Percentiles rank a stretch among this genome's conserved stretches.
Conservation (phyloP, 2,113 vertebrate genomes). For the Macquaria ambigua region DNA sequence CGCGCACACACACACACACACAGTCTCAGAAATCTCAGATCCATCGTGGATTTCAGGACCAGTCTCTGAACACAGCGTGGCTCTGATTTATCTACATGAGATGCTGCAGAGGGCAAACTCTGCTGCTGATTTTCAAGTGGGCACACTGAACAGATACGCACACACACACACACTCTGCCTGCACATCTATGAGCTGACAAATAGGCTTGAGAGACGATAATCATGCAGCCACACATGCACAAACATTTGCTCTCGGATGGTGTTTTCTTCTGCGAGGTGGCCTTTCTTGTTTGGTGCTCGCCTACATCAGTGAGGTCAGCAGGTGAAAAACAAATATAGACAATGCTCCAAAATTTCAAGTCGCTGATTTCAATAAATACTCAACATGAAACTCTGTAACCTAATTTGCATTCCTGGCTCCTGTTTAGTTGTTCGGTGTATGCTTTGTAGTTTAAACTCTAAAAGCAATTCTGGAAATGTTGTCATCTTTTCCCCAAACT, state of each 20-base stretch:
- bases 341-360: slow-evolving; percentile 29
- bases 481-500: background rate
- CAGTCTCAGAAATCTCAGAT: slow-evolving; percentile 22
- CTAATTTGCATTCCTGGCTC: background rate
- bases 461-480: background rate
- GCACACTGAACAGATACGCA: background rate
- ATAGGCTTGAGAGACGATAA: slow-evolving; percentile 8
- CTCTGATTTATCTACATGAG: slow-evolving; percentile 64
- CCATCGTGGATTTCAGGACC: slow-evolving; percentile 52
- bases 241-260: slow-evolving; percentile 31
- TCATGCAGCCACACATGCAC: slow-evolving; percentile 40
- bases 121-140: slow-evolving; percentile 51
- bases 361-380: slow-evolving; percentile 28
- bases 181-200: slow-evolving; percentile 19
- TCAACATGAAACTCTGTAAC: background rate
- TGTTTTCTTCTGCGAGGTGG: slow-evolving; percentile 16
- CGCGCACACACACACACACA: background rate
- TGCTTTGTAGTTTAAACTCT: background rate
- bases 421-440: background rate
- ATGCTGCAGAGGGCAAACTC: slow-evolving; percentile 45
- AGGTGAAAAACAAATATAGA: slow-evolving; percentile 16
- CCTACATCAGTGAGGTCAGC: slow-evolving; percentile 21
- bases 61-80: slow-evolving; percentile 10
- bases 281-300: background rate
- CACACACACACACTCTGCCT: background rate